Percentiles rank a stretch among this genome's conserved stretches.
Conservation (phyloP, 2,888 invertebrate genomes). For the Formica aserva region DNA sequence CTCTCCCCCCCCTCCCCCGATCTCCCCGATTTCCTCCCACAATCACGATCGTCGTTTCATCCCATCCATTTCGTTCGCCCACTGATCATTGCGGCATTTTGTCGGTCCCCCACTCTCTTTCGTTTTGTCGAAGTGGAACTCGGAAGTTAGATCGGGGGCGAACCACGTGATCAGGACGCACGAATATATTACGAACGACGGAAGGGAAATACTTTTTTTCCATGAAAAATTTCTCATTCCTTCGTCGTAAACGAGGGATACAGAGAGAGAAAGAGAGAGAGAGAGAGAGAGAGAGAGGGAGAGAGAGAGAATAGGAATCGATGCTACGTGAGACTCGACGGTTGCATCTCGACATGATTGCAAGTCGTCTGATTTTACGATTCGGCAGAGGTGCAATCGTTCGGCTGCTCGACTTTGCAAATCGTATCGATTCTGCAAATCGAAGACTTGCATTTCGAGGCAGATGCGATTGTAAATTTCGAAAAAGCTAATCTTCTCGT, state of each 20-base stretch:
- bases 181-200: slow-evolving; percentile 75
- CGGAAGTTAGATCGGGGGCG: slow-evolving; percentile 13
- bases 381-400: slow-evolving; percentile 41
- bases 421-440: slow-evolving; percentile 42
- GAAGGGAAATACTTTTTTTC: slow-evolving; percentile 56
- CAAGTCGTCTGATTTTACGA: slow-evolving; percentile 48
- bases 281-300: not conserved
- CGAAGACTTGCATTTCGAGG: not conserved
- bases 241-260: not conserved
- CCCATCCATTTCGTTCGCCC: slow-evolving; percentile 22
- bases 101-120: slow-evolving; percentile 48
- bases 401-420: slow-evolving; percentile 35
- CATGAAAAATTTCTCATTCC: slow-evolving; percentile 34
- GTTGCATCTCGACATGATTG: slow-evolving; percentile 39
- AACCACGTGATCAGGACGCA: slow-evolving; percentile 62
- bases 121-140: slow-evolving; percentile 55
- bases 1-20: too few relatives aligned
- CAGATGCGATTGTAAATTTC: not conserved
- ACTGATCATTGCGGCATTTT: slow-evolving; percentile 49
- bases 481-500: not conserved
- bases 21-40: not conserved
- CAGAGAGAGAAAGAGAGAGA: not conserved
- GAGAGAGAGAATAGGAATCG: slow-evolving; percentile 18
- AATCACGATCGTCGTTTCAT: slow-evolving; percentile 26
- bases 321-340: slow-evolving; percentile 29